phyloP scores from a whole-genome alignment of 2,888 invertebrate species.

The Agelastica alni region DNA sequence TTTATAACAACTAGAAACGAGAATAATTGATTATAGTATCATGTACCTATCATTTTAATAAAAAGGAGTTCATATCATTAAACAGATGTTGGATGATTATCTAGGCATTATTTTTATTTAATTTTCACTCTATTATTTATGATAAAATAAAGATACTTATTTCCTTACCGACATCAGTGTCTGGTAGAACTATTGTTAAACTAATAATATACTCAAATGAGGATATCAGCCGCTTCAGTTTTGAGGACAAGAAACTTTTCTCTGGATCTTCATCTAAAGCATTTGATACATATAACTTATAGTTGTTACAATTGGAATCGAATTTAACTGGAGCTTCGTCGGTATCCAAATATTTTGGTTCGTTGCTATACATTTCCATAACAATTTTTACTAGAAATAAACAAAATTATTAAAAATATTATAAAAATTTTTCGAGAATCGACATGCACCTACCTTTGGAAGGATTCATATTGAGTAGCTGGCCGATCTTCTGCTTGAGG shows the following conservation, averaged over 20 bases:
- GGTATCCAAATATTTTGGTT: slow-evolving; percentile 52
- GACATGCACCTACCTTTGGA: slow-evolving; percentile 29
- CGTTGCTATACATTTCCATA: slow-evolving; percentile 50
- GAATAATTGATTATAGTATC: too few relatives aligned
- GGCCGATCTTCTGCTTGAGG: slow-evolving; percentile 62
- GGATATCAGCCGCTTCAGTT: slow-evolving; percentile 60
- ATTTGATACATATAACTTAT: slow-evolving; percentile 61
- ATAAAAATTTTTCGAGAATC: too few relatives aligned
- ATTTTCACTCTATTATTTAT: too few relatives aligned
- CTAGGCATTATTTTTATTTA: too few relatives aligned
- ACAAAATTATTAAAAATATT: background rate
- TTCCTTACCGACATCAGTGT: slow-evolving; percentile 63
- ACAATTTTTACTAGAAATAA: slow-evolving; percentile 54
- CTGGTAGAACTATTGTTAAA: slow-evolving; percentile 66
- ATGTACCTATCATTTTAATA: too few relatives aligned
- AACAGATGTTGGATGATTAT: too few relatives aligned
- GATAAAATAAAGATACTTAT: too few relatives aligned
- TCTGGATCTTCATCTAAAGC: slow-evolving; percentile 57
- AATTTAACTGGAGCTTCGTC: slow-evolving; percentile 53
- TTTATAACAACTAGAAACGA: too few relatives aligned
- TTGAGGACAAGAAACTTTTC: slow-evolving; percentile 57
- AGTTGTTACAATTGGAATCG: slow-evolving; percentile 51
- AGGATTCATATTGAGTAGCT: slow-evolving; percentile 56
- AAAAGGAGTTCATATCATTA: too few relatives aligned
- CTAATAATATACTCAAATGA: slow-evolving; percentile 67